Evolutionary conservation across 2,113 vertebrate genomes (phyloP), one percentile per base, ranked within the genome.

Genomic region (Onychostruthus taczanowskii): DNA sequence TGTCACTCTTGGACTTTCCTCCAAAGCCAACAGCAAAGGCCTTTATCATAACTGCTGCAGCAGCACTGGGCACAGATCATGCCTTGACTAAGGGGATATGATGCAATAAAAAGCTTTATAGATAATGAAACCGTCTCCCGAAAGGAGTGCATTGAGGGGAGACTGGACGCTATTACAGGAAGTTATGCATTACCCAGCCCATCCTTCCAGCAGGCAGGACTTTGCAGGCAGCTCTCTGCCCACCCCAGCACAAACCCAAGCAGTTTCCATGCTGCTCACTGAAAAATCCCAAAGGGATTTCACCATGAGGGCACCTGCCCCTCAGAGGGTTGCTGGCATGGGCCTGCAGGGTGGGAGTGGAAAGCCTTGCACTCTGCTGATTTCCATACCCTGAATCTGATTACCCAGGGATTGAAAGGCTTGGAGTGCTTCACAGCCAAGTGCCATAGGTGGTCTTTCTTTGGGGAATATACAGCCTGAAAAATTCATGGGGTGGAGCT

Each of bases 51-150:
- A 91, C 70, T 91, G 87, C 85, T 83, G 53, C 70, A 85, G 75
- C 27, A 68, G 87, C 87, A 72, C 76, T 78, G 91, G 80, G 84
- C 87, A 95, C 89, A 69, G 77, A 56, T 61, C 14, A 13, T 46
- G 30, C 46, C 91, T 69, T 91, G 63, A 63, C 63, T 97, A 80
- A 69, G 3, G 10, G 82, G 92, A 86, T 67, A 59, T 50, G 89
- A 80, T 90, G 64, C 75, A 66, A 80, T 66, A 73, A 93, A 88
- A 95, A 89, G 67, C 93, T 96, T 95, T 85, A 80, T 59, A 85
- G 78, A 44, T 63, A 96, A 95, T 91, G 75, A 95, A 93, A 83
- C 74, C 39, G 37, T 35, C 50, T 70, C 85, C 47, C 81, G 62
- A n/a, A 63, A 83, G 55, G 4, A 74, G 61, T 7, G 15, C 72